Conservation (phyloP, 2,113 vertebrate genomes). For the Siniperca chuatsi region DNA sequence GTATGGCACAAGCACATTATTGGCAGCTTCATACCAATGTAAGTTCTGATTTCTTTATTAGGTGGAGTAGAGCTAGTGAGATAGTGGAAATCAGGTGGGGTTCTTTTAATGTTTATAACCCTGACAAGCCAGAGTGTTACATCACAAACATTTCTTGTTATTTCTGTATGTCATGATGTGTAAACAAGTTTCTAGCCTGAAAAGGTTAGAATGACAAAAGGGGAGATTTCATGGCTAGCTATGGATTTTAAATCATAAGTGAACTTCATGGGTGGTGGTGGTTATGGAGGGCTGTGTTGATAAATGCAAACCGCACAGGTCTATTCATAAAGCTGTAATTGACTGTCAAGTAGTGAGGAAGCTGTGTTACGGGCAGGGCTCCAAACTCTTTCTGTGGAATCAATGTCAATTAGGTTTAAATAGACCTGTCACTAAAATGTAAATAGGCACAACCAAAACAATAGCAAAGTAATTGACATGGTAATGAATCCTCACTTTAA, state of each 20-base stretch:
- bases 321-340: conserved; percentile 69
- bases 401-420: conserved; percentile 62
- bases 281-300: conserved; percentile 12
- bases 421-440: conserved; percentile 39
- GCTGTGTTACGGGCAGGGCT: conserved; percentile 40
- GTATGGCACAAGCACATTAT: neutral
- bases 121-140: conserved; percentile 21
- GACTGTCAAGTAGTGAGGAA: conserved; percentile 59
- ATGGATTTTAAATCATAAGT: conserved; percentile 55
- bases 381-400: conserved; percentile 42
- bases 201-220: conserved; percentile 42
- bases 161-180: conserved; percentile 40
- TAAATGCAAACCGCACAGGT: conserved; percentile 55
- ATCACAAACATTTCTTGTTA: conserved; percentile 53
- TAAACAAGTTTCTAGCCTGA: conserved; percentile 46
- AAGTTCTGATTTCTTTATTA: conserved; percentile 50
- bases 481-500: conserved; percentile 48
- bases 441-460: conserved; percentile 54
- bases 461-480: conserved; percentile 37
- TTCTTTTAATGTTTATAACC: conserved; percentile 59
- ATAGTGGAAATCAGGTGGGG: conserved; percentile 49
- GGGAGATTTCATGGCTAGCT: conserved; percentile 33
- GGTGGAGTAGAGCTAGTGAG: conserved; percentile 2
- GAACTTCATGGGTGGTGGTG: conserved; percentile 43
- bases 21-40: conserved; percentile 22